Percentiles rank a stretch among this genome's conserved stretches.
These are phyloP conservation scores for Sciurus carolinensis DNA, from an alignment of 2,797 vertebrate species.

Conservation along the genomic window DNA sequence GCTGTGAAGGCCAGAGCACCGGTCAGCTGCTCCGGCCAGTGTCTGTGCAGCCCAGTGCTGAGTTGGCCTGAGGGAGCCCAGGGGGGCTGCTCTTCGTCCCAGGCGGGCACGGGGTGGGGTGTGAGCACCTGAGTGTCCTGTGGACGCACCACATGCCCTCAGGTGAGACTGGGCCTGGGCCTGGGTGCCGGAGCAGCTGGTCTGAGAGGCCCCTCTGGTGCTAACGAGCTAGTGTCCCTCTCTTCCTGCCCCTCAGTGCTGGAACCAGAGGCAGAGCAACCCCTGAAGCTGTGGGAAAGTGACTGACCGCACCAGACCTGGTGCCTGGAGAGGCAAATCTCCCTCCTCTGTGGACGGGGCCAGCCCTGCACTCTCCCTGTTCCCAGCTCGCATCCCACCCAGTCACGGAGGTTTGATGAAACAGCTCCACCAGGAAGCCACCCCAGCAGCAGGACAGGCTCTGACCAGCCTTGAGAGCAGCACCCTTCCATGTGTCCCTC, in stretches of 20 bases:
- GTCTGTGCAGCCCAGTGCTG: neutral
- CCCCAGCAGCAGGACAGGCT: neutral
- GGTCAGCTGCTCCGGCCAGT: neutral
- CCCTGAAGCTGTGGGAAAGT: neutral
- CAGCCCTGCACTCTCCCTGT: too few species aligned
- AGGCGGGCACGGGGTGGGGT: neutral
- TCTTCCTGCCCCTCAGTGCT: too few species aligned
- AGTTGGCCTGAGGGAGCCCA: neutral
- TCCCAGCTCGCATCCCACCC: neutral
- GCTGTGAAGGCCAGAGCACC: neutral
- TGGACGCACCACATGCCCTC: neutral
- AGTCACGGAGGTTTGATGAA: neutral
- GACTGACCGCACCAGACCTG: neutral
- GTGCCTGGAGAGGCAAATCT: neutral
- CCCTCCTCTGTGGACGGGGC: neutral
- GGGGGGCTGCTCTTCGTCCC: neutral
- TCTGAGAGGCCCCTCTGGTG: neutral
- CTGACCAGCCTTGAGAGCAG: too few species aligned
- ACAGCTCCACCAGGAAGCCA: neutral
- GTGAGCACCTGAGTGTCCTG: neutral
- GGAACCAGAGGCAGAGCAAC: neutral
- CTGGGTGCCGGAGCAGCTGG: neutral
- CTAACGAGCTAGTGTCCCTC: neutral
- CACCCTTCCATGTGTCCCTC: accelerated
- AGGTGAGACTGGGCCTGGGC: neutral